Percentiles rank a stretch among this genome's conserved stretches.
phyloP scores from a whole-genome alignment of 2,113 vertebrate genomes.

The Oryzias javanicus region DNA sequence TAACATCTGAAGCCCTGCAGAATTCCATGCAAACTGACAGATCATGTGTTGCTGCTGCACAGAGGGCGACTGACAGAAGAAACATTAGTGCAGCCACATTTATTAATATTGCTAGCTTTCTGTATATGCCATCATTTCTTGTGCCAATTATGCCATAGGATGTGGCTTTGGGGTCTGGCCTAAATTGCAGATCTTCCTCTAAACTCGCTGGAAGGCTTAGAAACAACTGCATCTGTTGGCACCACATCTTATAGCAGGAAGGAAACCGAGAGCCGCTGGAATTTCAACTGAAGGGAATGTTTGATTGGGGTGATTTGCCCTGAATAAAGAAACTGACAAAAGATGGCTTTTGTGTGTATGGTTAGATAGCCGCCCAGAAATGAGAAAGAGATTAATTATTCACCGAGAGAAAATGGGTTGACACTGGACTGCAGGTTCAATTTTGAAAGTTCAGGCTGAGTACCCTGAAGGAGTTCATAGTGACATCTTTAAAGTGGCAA shows the following conservation, averaged over 20 bases:
- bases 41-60: constrained; percentile 32
- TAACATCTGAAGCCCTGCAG: constrained; percentile 36
- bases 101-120: constrained; percentile 22
- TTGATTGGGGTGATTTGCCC: constrained; percentile 39
- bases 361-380: constrained; percentile 55
- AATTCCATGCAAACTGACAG: constrained; percentile 35
- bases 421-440: constrained; percentile 45
- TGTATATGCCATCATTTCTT: constrained; percentile 27
- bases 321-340: no score
- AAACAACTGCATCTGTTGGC: constrained; percentile 35
- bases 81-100: constrained; percentile 17
- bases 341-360: constrained; percentile 40
- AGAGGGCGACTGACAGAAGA: constrained; percentile 18
- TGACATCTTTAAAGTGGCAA: constrained; percentile 14
- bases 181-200: constrained; percentile 54
- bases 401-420: constrained; percentile 47
- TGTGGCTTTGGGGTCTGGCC: constrained; percentile 59
- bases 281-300: constrained; percentile 51
- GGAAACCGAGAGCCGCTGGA: constrained; percentile 55
- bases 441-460: constrained; percentile 44
- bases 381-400: constrained; percentile 59
- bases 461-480: constrained; percentile 29
- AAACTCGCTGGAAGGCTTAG: constrained; percentile 54
- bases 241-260: constrained; percentile 31
- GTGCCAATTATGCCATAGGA: constrained; percentile 57